These are phyloP conservation scores for Hiodon alosoides DNA, from an alignment of 2,113 vertebrate species.

Conservation along the genomic window DNA sequence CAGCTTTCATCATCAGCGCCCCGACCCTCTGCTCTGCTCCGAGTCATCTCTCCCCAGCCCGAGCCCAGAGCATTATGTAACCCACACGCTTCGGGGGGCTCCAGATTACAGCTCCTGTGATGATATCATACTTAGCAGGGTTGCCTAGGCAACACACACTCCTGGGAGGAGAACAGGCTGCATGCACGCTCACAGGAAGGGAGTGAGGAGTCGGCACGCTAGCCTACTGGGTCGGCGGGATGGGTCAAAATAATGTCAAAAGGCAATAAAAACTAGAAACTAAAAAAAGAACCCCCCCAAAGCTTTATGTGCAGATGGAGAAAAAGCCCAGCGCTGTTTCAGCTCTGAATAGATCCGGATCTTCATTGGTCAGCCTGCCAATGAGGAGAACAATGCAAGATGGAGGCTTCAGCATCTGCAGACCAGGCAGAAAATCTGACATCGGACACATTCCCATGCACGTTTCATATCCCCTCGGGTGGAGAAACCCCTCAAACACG, in stretches of 20 bases:
- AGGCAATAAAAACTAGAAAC: not conserved
- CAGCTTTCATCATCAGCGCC: slow-evolving; percentile 23
- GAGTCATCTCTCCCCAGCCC: slow-evolving; percentile 5
- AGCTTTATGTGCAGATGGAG: too few relatives aligned
- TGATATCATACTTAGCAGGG: slow-evolving; percentile 47
- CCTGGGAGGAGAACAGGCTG: not conserved
- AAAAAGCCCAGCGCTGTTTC: too few relatives aligned
- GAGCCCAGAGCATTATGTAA: slow-evolving; percentile 39
- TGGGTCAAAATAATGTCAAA: not conserved
- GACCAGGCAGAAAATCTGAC: too few relatives aligned
- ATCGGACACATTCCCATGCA: too few relatives aligned
- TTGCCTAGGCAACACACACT: slow-evolving; percentile 44
- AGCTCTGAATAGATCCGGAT: too few relatives aligned
- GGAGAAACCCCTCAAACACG: too few relatives aligned
- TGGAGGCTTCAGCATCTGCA: too few relatives aligned
- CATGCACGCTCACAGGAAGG: not conserved
- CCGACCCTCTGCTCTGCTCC: not conserved
- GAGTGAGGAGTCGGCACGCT: not conserved
- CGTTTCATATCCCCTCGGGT: too few relatives aligned
- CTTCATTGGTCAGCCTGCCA: too few relatives aligned
- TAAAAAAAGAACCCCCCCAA: too few relatives aligned
- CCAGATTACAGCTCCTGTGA: slow-evolving; percentile 29
- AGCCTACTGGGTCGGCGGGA: not conserved
- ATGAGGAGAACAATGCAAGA: too few relatives aligned
- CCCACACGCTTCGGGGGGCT: slow-evolving; percentile 39